Conservation (phyloP, 2,888 invertebrate species). For the Dione juno region DNA sequence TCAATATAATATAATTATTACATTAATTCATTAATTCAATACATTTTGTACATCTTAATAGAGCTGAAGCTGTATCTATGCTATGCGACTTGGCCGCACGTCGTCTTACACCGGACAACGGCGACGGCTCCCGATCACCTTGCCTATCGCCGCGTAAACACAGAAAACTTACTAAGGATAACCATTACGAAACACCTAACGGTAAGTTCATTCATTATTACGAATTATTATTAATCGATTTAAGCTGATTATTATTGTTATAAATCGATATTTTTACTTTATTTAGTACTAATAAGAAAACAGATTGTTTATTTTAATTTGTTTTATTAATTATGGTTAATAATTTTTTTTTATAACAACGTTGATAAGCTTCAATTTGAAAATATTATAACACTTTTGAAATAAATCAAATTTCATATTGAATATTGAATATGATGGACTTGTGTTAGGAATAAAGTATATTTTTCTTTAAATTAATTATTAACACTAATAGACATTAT, state of each 20-base stretch:
- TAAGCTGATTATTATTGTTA: background rate
- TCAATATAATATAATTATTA: too few relatives aligned
- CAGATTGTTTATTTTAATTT: background rate
- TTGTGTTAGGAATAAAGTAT: too few relatives aligned
- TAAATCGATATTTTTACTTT: too few relatives aligned
- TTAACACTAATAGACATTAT: too few relatives aligned
- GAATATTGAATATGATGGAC: too few relatives aligned
- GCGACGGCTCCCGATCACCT: conserved; percentile 82
- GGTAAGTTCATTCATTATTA: conserved; percentile 56
- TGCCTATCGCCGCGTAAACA: conserved; percentile 85
- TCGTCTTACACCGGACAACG: conserved; percentile 86
- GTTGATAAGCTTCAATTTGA: background rate
- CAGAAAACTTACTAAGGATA: conserved; percentile 82
- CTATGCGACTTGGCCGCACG: conserved; percentile 91
- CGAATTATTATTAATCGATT: background rate
- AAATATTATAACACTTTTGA: background rate
- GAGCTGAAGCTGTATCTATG: conserved; percentile 93
- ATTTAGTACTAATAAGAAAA: background rate
- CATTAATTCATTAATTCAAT: too few relatives aligned
- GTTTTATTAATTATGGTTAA: background rate
- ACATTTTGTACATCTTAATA: conserved; percentile 55
- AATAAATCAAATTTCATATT: background rate
- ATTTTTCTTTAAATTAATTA: too few relatives aligned
- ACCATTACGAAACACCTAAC: conserved; percentile 78
- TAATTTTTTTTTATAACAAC: background rate